These are phyloP conservation scores for Tylochromis polylepis DNA, from an alignment of 2,113 vertebrate genomes.

Conservation along the genomic window DNA sequence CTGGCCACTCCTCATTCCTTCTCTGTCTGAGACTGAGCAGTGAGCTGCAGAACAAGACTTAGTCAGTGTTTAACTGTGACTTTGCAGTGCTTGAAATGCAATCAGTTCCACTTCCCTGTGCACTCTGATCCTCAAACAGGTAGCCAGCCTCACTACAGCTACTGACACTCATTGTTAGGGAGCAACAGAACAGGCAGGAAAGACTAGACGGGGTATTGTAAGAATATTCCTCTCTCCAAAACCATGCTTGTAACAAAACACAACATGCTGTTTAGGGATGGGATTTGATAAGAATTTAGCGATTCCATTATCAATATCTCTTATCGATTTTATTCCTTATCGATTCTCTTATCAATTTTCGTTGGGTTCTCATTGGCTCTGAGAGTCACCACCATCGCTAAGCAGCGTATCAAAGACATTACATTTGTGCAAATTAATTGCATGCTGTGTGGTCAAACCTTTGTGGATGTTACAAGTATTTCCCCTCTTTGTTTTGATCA, in stretches of 20 bases:
- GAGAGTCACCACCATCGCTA: fast-evolving
- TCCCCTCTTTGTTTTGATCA: not conserved
- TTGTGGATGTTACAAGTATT: not conserved
- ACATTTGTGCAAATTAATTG: not conserved
- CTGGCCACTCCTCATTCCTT: not conserved
- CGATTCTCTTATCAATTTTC: not conserved
- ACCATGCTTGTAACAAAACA: not conserved
- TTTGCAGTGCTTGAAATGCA: conserved; percentile 32
- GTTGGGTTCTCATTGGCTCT: not conserved
- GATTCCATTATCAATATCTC: not conserved
- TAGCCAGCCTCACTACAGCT: not conserved
- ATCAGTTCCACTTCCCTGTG: conserved; percentile 30
- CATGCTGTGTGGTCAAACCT: not conserved
- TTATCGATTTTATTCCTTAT: not conserved
- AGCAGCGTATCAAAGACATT: not conserved
- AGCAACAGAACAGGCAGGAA: not conserved
- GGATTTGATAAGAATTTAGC: not conserved
- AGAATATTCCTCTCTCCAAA: not conserved
- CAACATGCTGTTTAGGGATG: not conserved
- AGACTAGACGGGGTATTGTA: not conserved
- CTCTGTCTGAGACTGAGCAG: not conserved
- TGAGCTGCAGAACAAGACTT: not conserved
- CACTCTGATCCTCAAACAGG: not conserved
- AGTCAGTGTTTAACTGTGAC: conserved; percentile 16
- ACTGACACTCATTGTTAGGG: not conserved